Base-by-base conservation (phyloP, 2,888 invertebrate species). In the Horisme vitalbata region DNA sequence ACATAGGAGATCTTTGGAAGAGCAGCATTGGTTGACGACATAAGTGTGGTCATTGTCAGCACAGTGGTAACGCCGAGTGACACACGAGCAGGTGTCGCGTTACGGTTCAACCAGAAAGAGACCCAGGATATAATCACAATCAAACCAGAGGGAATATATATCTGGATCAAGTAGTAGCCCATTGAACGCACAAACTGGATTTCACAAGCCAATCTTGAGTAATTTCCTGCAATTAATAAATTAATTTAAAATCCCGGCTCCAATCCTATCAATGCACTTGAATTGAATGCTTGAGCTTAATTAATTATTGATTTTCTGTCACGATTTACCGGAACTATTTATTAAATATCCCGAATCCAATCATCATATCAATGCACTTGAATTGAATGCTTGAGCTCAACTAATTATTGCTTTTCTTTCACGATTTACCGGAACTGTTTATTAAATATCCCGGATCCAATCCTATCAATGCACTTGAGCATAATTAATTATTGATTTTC, bases 131-230 rank as follows among this genome's bases (percentile, higher is more conserved):
- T 97, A 88, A 97, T 96, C 83, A 97, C 97, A 86, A 97, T 97
- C 89, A 98, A 93, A 81, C 97, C 96, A 88, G 97, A 97, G 75
- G 98, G 98, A 91, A 98, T 97, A 91, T 98, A 98, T 90, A 98
- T 98, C 92, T 98, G 98, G 90, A 98, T 98, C 85, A 98, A 93
- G 92, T 98, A 98, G 93, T 98, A 98, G 79, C 98, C 98, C 97
- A 98, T 97, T 73, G 97, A 97, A 64, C 98, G 94, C 68, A 97
- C 97, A 90, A 98, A 97, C 90, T 97, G 97, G 83, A 98, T 97
- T 91, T 97, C 97, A 89, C 97, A 97, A 68, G 96, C 96, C 92
- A 98, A 91, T 69, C 98, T 94, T 67, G 97, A 97, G 91, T 98
- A 98, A 91, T 97, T 97, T 92, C 98, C 98, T 96, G 92, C 34